A percentile compares a stretch with the other conserved stretches of the same genome.
Evolutionary conservation across 2,888 invertebrate species (phyloP).

Genomic region (Unio delphinus): DNA sequence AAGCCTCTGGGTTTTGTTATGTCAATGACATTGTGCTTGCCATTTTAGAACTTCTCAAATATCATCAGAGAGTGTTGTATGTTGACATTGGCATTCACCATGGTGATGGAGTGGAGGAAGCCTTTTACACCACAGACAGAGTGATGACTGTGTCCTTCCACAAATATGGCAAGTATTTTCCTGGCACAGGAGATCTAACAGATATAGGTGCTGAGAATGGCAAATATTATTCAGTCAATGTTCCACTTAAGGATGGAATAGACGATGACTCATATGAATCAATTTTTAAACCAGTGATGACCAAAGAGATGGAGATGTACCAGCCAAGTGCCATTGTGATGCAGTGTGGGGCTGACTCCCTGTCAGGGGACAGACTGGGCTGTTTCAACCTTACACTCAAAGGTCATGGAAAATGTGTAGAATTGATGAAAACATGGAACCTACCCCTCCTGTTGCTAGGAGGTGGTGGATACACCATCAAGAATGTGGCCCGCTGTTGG

Average conservation of each 20-base stretch:
- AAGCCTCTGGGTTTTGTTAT: constrained; percentile 99
- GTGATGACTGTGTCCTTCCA: constrained; percentile 99
- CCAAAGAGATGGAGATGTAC: constrained; percentile 94
- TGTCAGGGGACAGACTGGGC: constrained; percentile 96
- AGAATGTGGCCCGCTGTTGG: constrained; percentile 99
- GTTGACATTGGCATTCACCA: constrained; percentile 99
- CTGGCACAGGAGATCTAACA: constrained; percentile 87
- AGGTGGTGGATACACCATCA: constrained; percentile 98
- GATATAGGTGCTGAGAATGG: constrained; percentile 82
- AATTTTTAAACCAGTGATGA: constrained; percentile 72
- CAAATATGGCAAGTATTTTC: constrained; percentile 99
- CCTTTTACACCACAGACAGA: constrained; percentile 98
- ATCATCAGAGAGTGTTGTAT: constrained; percentile 96
- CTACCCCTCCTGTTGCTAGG: constrained; percentile 96
- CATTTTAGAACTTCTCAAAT: constrained; percentile 95
- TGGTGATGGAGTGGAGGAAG: constrained; percentile 99
- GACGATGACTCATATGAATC: too few species aligned
- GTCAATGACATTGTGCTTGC: constrained; percentile 99
- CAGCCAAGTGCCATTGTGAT: constrained; percentile 98
- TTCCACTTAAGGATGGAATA: too few species aligned
- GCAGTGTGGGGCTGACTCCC: constrained; percentile 98
- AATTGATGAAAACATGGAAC: constrained; percentile 97
- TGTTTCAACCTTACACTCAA: constrained; percentile 98
- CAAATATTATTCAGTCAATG: constrained; percentile 98
- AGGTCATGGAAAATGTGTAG: constrained; percentile 98